Conservation (phyloP, 2,888 invertebrate species). For the Tanaodytes sp. region DNA sequence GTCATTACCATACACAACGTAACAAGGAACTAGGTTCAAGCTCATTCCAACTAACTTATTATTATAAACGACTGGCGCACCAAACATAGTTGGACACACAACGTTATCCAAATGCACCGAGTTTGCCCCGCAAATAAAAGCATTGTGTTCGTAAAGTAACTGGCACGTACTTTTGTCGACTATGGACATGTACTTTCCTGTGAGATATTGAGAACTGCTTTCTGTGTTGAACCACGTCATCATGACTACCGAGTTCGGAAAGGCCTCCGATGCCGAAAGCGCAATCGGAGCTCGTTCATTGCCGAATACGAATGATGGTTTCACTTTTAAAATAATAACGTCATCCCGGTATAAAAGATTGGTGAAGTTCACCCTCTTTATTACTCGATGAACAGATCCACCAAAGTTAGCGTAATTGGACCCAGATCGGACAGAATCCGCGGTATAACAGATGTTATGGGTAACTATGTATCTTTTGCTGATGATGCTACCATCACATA, state of each 20-base stretch:
- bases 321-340: slow-evolving; percentile 19
- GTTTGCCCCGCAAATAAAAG: slow-evolving; percentile 16
- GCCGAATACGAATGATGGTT: slow-evolving; percentile 16
- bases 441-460: too few relatives aligned
- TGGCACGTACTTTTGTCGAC: neutral
- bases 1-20: too few relatives aligned
- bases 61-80: too few relatives aligned
- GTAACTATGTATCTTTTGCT: too few relatives aligned
- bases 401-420: slow-evolving; percentile 10
- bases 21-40: too few relatives aligned
- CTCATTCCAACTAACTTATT: too few relatives aligned
- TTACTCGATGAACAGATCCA: slow-evolving; percentile 20
- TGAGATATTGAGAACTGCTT: slow-evolving; percentile 4
- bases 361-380: neutral
- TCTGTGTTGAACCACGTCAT: slow-evolving; percentile 22
- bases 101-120: slow-evolving; percentile 4
- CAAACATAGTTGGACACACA: too few relatives aligned
- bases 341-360: slow-evolving; percentile 6
- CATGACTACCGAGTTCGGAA: neutral
- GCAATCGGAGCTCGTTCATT: neutral
- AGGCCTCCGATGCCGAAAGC: neutral
- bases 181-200: slow-evolving; percentile 13
- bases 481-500: too few relatives aligned
- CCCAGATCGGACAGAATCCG: too few relatives aligned
- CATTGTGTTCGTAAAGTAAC: neutral